These are phyloP conservation scores for Trididemnum nubilum DNA, from an alignment of 23 tunicate species.

Conservation along the genomic window DNA sequence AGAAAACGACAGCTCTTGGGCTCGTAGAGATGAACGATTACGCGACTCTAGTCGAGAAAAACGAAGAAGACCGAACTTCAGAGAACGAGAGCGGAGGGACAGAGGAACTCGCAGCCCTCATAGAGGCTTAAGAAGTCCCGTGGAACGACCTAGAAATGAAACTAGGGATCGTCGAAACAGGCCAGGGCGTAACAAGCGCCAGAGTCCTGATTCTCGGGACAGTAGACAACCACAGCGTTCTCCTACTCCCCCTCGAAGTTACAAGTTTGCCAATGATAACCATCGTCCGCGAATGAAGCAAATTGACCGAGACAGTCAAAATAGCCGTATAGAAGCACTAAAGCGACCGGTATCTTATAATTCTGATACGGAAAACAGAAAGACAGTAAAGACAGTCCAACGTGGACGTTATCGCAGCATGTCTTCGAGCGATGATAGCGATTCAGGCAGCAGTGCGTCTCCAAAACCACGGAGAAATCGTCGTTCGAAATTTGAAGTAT, in stretches of 20 bases:
- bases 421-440: not conserved
- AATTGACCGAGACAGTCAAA: not conserved
- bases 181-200: not conserved
- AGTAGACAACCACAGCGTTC: not conserved
- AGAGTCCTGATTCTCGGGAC: not conserved
- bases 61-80: not conserved
- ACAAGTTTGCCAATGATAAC: not conserved
- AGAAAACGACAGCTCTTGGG: not conserved
- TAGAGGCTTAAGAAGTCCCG: too few species aligned
- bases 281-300: not conserved
- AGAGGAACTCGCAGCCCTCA: not conserved
- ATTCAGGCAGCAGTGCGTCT: not conserved
- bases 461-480: not conserved
- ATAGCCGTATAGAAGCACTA: not conserved
- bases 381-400: not conserved
- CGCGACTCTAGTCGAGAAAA: not conserved
- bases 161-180: not conserved
- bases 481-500: not conserved
- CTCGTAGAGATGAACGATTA: not conserved
- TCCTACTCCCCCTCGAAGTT: conserved; percentile 8
- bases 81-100: not conserved
- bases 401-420: not conserved
- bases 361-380: not conserved
- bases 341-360: not conserved
- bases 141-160: not conserved